Percentiles rank a stretch among this genome's conserved stretches.
These are phyloP conservation scores for Diadophis punctatus DNA, from an alignment of 2,113 vertebrate genomes.

Conservation along the genomic window DNA sequence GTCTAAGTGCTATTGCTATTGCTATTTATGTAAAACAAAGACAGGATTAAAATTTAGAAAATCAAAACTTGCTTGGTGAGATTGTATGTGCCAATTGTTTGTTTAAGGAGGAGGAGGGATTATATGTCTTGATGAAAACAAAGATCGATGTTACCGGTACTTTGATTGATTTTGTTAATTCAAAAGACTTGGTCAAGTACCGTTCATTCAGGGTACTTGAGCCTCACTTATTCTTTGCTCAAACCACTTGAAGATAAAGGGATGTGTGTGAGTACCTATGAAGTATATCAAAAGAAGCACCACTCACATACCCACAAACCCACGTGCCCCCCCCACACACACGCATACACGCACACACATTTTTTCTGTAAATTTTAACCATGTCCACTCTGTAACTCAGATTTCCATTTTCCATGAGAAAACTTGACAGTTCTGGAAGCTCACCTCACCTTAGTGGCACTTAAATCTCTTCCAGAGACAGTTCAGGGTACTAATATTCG, in stretches of 20 bases:
- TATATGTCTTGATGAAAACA: slow-evolving; percentile 61
- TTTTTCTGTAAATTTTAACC: slow-evolving; percentile 48
- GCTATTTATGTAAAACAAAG: slow-evolving; percentile 43
- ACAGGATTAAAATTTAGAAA: slow-evolving; percentile 58
- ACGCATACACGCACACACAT: slow-evolving; percentile 18
- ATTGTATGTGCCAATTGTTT: slow-evolving; percentile 9
- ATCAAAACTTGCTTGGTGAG: slow-evolving; percentile 26
- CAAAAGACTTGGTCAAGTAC: slow-evolving; percentile 66
- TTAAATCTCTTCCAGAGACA: not conserved
- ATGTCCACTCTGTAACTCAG: slow-evolving; percentile 37
- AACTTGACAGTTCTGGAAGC: not conserved
- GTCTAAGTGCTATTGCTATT: too few relatives aligned
- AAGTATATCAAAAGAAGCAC: not conserved
- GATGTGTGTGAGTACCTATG: slow-evolving; percentile 15
- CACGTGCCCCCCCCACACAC: too few relatives aligned
- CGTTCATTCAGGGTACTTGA: slow-evolving; percentile 62
- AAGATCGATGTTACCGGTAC: slow-evolving; percentile 62
- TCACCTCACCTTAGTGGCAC: not conserved
- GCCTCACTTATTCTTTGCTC: slow-evolving; percentile 61
- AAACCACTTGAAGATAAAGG: slow-evolving; percentile 58
- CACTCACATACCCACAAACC: not conserved
- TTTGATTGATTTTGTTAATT: slow-evolving; percentile 76
- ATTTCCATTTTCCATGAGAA: slow-evolving; percentile 47
- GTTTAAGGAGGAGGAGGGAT: slow-evolving; percentile 23
- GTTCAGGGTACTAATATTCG: not conserved